A percentile compares a stretch with the other conserved stretches of the same genome.
phyloP scores from a whole-genome alignment of 2,888 invertebrate species.

The Parnassius orleans region DNA sequence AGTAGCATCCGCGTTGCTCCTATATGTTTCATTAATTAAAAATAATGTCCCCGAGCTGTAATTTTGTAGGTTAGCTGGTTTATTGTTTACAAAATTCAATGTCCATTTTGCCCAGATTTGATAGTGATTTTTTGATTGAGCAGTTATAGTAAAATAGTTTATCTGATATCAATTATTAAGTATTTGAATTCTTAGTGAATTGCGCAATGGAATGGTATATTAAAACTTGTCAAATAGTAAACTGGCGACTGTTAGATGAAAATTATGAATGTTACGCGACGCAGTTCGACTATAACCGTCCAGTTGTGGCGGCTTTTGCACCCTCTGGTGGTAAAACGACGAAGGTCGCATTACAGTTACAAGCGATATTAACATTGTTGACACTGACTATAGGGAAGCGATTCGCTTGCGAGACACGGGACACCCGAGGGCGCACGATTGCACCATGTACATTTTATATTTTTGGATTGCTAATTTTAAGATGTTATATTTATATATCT shows the following conservation, averaged over 20 bases:
- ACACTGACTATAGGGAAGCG: conserved; percentile 43
- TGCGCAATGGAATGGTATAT: conserved; percentile 27
- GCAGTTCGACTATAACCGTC: conserved; percentile 77
- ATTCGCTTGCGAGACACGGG: conserved; percentile 54
- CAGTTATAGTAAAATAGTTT: conserved; percentile 34
- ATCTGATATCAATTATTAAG: conserved; percentile 36
- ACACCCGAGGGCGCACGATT: conserved; percentile 73
- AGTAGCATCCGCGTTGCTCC: conserved; percentile 14
- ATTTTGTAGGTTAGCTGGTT: conserved; percentile 44
- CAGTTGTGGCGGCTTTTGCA: conserved; percentile 76
- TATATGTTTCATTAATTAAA: conserved; percentile 31
- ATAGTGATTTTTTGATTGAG: conserved; percentile 36
- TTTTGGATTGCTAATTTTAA: conserved; percentile 82
- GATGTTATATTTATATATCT: conserved; percentile 81
- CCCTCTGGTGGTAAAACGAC: conserved; percentile 65
- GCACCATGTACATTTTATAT: conserved; percentile 80
- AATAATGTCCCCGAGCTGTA: conserved; percentile 65
- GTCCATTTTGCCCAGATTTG: conserved; percentile 34
- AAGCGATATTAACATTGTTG: conserved; percentile 48
- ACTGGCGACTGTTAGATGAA: conserved; percentile 35
- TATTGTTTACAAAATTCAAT: conserved; percentile 45
- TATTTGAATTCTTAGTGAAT: conserved; percentile 30
- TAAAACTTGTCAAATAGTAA: conserved; percentile 37
- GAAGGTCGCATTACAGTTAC: conserved; percentile 56
- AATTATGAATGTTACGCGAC: conserved; percentile 56